These are phyloP conservation scores for Battus philenor DNA, from an alignment of 1,140 invertebrate genomes.

Conservation along the genomic window DNA sequence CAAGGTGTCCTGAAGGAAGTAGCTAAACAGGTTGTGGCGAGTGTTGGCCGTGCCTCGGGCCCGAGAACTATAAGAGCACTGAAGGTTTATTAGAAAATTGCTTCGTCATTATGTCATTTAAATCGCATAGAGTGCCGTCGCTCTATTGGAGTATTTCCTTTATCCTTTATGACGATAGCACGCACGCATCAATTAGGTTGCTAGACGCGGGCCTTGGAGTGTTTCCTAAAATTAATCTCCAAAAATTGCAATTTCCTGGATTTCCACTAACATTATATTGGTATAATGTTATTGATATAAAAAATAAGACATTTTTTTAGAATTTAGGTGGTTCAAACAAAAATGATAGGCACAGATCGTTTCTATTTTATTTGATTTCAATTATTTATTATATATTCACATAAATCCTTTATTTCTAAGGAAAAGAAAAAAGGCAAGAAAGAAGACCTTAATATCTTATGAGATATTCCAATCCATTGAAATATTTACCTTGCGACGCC, in stretches of 20 bases:
- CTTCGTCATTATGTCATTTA: conserved; percentile 75
- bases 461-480: no score
- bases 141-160: conserved; percentile 74
- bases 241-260: conserved; percentile 1
- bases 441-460: no score
- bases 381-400: no score
- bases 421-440: no score
- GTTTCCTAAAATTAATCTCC: conserved; percentile 20
- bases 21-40: conserved; percentile 57
- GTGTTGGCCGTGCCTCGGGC: conserved; percentile 51
- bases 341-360: no score
- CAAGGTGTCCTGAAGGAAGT: conserved; percentile 68
- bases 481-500: no score
- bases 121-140: conserved; percentile 74
- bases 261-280: no score
- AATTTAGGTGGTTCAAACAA: no score
- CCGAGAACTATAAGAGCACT: conserved; percentile 62
- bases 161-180: conserved; percentile 73
- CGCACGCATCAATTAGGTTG: conserved; percentile 67
- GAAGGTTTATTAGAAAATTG: conserved; percentile 76
- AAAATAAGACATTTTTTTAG: no score
- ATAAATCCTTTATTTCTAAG: no score
- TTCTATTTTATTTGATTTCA: no score
- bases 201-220: conserved; percentile 48
- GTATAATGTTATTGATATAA: no score